Percentiles rank a stretch among this genome's conserved stretches.
These are phyloP conservation scores for Polydesmus complanatus DNA, from an alignment of 2,888 invertebrate species.

Conservation along the genomic window DNA sequence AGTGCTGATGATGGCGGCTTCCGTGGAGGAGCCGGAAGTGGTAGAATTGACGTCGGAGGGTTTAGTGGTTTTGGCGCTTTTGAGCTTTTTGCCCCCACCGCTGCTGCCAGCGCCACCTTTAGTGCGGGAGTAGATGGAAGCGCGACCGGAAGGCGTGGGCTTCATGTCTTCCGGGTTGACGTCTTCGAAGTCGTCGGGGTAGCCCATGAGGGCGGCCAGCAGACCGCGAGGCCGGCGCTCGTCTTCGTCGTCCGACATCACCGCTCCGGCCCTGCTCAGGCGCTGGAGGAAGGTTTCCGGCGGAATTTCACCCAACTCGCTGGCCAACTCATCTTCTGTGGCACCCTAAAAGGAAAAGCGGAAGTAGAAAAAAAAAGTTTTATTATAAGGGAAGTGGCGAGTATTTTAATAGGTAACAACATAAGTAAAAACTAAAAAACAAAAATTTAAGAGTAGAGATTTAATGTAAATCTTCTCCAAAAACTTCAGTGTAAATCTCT, in stretches of 20 bases:
- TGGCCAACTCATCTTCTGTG: too few relatives aligned
- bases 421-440: too few relatives aligned
- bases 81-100: not conserved
- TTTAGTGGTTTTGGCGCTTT: not conserved
- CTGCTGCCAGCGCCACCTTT: not conserved
- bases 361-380: too few relatives aligned
- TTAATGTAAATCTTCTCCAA: too few relatives aligned
- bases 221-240: conserved; percentile 7
- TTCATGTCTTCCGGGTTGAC: not conserved
- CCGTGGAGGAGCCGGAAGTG: not conserved
- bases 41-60: not conserved
- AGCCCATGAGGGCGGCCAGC: conserved; percentile 13
- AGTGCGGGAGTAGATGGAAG: not conserved
- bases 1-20: not conserved
- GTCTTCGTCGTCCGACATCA: conserved; percentile 3
- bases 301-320: too few relatives aligned
- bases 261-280: not conserved
- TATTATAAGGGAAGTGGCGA: too few relatives aligned
- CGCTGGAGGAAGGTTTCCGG: too few relatives aligned
- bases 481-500: too few relatives aligned
- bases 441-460: too few relatives aligned
- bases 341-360: too few relatives aligned
- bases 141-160: not conserved
- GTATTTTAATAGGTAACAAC: too few relatives aligned
- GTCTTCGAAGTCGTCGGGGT: conserved; percentile 12